These are phyloP conservation scores for Drosophila nannoptera DNA, from an alignment of 1,140 invertebrate species.

Conservation along the genomic window DNA sequence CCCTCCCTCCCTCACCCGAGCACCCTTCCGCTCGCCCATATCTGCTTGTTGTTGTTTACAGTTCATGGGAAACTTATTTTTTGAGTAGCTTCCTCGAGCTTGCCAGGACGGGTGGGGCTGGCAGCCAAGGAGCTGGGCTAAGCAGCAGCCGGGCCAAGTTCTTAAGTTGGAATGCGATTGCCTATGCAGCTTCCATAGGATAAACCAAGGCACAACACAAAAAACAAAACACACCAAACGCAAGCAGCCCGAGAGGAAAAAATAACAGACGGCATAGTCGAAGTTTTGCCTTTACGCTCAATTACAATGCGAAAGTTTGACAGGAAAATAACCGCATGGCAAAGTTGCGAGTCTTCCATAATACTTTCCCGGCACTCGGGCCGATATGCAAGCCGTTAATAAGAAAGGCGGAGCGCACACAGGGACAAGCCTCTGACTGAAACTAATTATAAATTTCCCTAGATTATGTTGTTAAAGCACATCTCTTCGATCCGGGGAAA, in stretches of 20 bases:
- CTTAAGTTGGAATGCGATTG: conserved; percentile 18
- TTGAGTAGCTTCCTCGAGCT: conserved; percentile 72
- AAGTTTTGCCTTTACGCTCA: conserved; percentile 75
- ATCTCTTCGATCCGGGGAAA: background rate
- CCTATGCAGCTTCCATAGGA: conserved; percentile 25
- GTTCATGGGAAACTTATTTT: conserved; percentile 51
- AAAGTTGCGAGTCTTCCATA: conserved; percentile 61
- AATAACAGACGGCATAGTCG: conserved; percentile 42
- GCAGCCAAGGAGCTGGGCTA: conserved; percentile 28
- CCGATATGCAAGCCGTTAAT: background rate
- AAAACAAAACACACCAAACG: conserved; percentile 15
- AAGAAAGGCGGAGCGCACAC: background rate
- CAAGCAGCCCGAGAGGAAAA: background rate
- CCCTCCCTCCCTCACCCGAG: background rate
- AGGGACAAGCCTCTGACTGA: background rate
- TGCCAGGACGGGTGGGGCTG: conserved; percentile 27
- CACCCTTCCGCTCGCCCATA: background rate
- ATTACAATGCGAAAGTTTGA: conserved; percentile 76
- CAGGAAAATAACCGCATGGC: conserved; percentile 70
- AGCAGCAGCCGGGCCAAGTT: conserved; percentile 62
- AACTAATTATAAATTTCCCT: background rate
- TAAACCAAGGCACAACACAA: background rate
- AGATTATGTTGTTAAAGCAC: background rate
- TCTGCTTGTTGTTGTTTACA: conserved; percentile 49
- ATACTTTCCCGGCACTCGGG: conserved; percentile 14